Evolutionary conservation across 2,888 invertebrate species (phyloP).

Genomic region (Epistrophe grossulariae): DNA sequence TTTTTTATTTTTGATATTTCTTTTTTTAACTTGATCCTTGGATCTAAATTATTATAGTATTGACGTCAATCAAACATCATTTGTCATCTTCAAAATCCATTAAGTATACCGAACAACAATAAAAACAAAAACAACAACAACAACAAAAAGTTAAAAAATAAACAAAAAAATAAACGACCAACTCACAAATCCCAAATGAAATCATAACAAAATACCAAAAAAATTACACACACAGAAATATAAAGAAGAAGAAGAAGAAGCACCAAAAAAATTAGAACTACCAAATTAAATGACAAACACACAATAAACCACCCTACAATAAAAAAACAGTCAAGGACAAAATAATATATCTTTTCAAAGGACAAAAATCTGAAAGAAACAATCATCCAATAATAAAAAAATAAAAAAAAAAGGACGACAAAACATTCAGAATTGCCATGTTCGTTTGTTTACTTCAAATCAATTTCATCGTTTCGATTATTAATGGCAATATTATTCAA

Average conservation of each 20-base stretch:
- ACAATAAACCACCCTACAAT: constrained; percentile 45
- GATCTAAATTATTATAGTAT: constrained; percentile 28
- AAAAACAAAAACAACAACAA: constrained; percentile 2
- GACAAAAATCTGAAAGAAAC: constrained; percentile 31
- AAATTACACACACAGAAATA: neutral
- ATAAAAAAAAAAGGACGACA: constrained; percentile 16
- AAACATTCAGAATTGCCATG: constrained; percentile 55
- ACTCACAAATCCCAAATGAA: constrained; percentile 42
- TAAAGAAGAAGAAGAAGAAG: constrained; percentile 6
- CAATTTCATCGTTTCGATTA: constrained; percentile 73
- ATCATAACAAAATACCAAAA: constrained; percentile 60
- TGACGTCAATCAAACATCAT: constrained; percentile 63
- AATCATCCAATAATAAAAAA: constrained; percentile 32
- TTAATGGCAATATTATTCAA: constrained; percentile 75
- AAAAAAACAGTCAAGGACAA: constrained; percentile 42
- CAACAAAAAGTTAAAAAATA: neutral
- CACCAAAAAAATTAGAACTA: constrained; percentile 40
- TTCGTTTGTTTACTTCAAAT: constrained; percentile 71
- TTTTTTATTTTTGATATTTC: neutral
- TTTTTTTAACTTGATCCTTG: neutral
- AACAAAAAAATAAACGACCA: neutral
- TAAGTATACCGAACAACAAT: constrained; percentile 4
- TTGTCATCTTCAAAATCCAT: constrained; percentile 53
- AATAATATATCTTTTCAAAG: constrained; percentile 11
- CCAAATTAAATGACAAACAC: constrained; percentile 31